Evolutionary conservation across 2,888 invertebrate genomes (phyloP).

Genomic region (Petrophora chlorosata): DNA sequence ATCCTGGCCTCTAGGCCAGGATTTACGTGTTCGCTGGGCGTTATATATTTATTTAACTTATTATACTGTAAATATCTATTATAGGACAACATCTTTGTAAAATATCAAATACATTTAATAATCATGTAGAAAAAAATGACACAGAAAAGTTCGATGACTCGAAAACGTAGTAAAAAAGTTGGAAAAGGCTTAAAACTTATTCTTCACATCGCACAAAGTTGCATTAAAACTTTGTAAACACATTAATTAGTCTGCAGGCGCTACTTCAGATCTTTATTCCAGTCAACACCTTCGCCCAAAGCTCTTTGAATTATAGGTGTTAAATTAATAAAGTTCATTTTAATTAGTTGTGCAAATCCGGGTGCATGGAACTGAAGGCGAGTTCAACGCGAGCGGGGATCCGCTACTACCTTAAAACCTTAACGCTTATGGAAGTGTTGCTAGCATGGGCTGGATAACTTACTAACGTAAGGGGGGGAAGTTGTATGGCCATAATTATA

Average conservation of each 20-base stretch:
- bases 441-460: conserved; percentile 30
- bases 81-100: no score
- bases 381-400: conserved; percentile 45
- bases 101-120: no score
- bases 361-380: conserved; percentile 51
- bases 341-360: conserved; percentile 62
- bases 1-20: no score
- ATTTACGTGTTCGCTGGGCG: no score
- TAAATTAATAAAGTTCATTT: conserved; percentile 54
- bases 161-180: no score
- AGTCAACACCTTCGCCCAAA: conserved; percentile 20
- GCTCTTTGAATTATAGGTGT: conserved; percentile 35
- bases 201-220: conserved; percentile 11
- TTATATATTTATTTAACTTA: neutral
- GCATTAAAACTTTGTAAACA: conserved; percentile 3
- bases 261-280: conserved; percentile 13
- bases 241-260: conserved; percentile 9
- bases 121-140: no score
- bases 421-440: conserved; percentile 36
- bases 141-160: no score
- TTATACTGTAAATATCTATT: no score
- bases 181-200: neutral
- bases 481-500: no score
- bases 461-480: no score
- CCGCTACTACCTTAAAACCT: conserved; percentile 60